Conservation (phyloP, 1,140 invertebrate genomes). For the Zaprionus inermis region DNA sequence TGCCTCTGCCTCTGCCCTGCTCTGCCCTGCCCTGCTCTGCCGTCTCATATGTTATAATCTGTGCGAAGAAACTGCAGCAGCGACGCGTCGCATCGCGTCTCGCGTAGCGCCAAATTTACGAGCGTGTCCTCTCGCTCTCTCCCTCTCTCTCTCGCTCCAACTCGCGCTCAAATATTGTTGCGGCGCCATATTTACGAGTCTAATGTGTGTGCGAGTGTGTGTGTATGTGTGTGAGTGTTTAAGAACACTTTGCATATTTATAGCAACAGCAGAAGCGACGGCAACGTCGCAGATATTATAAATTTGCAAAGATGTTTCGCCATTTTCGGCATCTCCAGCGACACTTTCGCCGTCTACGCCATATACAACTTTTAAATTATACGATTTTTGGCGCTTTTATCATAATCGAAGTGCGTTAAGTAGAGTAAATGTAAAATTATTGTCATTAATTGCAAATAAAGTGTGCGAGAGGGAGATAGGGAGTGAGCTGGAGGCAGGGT, state of each 20-base stretch:
- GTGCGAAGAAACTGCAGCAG: constrained; percentile 64
- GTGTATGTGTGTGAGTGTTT: constrained; percentile 25
- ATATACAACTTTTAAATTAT: constrained; percentile 9
- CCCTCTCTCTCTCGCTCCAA: neutral
- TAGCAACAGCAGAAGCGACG: constrained; percentile 11
- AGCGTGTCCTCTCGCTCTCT: constrained; percentile 28
- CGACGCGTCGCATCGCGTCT: constrained; percentile 3
- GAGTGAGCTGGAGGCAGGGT: too few species aligned
- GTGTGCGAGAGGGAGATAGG: neutral
- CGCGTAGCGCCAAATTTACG: constrained; percentile 62
- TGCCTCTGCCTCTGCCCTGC: neutral
- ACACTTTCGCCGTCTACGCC: constrained; percentile 4
- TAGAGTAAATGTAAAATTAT: neutral
- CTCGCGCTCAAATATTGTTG: constrained; percentile 59
- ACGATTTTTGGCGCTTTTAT: neutral
- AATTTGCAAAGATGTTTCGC: constrained; percentile 43
- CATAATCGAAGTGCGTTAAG: neutral
- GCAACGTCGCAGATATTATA: constrained; percentile 25
- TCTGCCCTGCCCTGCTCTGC: too few species aligned
- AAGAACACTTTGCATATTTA: constrained; percentile 50
- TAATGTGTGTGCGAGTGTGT: constrained; percentile 20
- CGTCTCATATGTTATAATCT: constrained; percentile 65
- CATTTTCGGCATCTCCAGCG: constrained; percentile 10
- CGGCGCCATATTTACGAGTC: constrained; percentile 68
- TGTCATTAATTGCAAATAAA: neutral